Base-by-base conservation (phyloP, 2,113 vertebrate genomes). In the Gadus macrocephalus region DNA sequence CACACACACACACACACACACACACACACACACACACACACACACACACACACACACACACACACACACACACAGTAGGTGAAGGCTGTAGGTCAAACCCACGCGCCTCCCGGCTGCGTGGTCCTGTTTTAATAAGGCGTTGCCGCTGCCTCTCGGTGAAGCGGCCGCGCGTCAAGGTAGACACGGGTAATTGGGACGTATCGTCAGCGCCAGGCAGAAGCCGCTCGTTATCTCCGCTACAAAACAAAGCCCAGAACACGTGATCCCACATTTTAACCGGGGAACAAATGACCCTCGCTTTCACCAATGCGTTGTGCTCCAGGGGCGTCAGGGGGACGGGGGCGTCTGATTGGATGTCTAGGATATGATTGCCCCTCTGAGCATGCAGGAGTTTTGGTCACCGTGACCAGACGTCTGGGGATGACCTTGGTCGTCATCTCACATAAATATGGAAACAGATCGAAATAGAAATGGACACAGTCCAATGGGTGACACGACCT, bases 271-370 rank as follows among this genome's bases (percentile, higher is more conserved):
- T 78, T 70, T 67, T 79, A 85, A 83, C 78, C 66, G 62, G 15
- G 11, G 68, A 79, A 88, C 82, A 86, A 76, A 74, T 59, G 71
- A 63, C 20, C 31, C 31, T 25, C 17, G 27, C 70, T 81, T 71
- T 72, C 82, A 25, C 85, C 68, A 81, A 77, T 80, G 78, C 77
- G 72, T 76, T 81, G 74, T 75, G 85, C 82, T 83, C 77, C 84
- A 80, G 0, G 55, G 71, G 70, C 77, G 70, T 58, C 75, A 64
- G 49, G 42, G 68, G 73, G 76, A 73, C 20, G 5, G 64, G 63
- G 65, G 28, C 74, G 66, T 62, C n/a, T 17, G 56, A 70, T 27
- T 3, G 25, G 64, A 76, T 69, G 63, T 55, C 38, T 60, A 5
- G 4, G 6, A 35, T 35, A 35, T 35, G 31, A 35, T 35, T 35